Percentiles rank a stretch among this genome's conserved stretches.
These are phyloP conservation scores for Acronicta alni DNA, from an alignment of 2,888 invertebrate species.

Conservation along the genomic window DNA sequence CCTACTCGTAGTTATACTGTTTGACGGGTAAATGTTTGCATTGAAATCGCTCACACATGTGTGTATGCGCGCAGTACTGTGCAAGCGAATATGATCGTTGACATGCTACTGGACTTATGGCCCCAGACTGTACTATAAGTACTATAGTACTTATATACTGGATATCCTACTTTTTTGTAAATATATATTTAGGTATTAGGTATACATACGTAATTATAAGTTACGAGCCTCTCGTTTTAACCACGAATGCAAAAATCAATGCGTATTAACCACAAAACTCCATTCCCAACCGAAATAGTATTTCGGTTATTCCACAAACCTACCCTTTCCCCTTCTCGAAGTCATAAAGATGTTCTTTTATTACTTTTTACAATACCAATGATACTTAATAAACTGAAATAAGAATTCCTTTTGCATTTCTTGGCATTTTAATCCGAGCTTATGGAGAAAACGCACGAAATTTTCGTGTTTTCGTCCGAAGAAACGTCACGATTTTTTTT, in stretches of 20 bases:
- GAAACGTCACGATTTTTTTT: neutral
- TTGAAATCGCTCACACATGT: too few relatives aligned
- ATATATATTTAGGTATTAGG: too few relatives aligned
- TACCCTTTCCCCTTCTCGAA: conserved; percentile 3
- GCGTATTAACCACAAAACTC: neutral
- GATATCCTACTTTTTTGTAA: too few relatives aligned
- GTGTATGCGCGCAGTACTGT: too few relatives aligned
- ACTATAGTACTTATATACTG: too few relatives aligned
- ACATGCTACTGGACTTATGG: too few relatives aligned
- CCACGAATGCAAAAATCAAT: conserved; percentile 3
- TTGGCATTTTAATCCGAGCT: conserved; percentile 31
- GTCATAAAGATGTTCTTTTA: conserved; percentile 44
- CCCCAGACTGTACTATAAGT: too few relatives aligned
- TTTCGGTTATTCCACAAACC: conserved; percentile 3
- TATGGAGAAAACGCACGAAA: conserved; percentile 20
- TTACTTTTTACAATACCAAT: conserved; percentile 40
- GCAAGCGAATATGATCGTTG: too few relatives aligned
- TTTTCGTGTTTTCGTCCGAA: neutral
- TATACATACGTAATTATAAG: too few relatives aligned
- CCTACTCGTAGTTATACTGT: too few relatives aligned
- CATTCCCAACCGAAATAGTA: neutral
- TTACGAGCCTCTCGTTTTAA: too few relatives aligned
- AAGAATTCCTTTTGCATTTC: conserved; percentile 39
- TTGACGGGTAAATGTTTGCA: too few relatives aligned
- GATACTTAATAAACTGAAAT: conserved; percentile 34